Percentiles rank a stretch among this genome's conserved stretches.
phyloP scores from a whole-genome alignment of 2,113 vertebrate species.

The Amblyopsis rosae region DNA sequence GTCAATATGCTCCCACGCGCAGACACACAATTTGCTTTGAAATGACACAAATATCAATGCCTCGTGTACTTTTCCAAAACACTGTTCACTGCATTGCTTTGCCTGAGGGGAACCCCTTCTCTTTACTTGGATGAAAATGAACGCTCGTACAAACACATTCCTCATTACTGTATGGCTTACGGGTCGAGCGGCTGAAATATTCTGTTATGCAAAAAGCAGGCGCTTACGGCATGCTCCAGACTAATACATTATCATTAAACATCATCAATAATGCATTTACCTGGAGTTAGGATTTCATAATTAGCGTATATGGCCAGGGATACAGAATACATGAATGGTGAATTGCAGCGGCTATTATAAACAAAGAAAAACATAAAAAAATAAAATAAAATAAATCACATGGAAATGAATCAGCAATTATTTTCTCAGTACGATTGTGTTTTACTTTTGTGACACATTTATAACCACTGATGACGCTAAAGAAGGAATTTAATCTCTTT shows the following conservation, averaged over 20 bases:
- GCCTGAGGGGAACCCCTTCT: conserved; percentile 40
- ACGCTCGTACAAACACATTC: conserved; percentile 53
- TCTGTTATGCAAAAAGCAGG: conserved; percentile 44
- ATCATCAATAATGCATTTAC: conserved; percentile 75
- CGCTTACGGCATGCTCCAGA: conserved; percentile 57
- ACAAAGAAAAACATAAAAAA: neutral
- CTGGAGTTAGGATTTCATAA: conserved; percentile 58
- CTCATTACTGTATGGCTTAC: conserved; percentile 50
- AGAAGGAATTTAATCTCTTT: conserved; percentile 3
- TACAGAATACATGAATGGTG: conserved; percentile 42
- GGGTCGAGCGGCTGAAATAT: conserved; percentile 40
- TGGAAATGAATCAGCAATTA: neutral
- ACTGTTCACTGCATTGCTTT: conserved; percentile 18
- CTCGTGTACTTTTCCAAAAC: conserved; percentile 6
- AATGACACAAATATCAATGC: neutral
- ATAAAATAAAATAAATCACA: neutral
- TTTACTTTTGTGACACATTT: neutral
- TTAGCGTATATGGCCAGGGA: conserved; percentile 35
- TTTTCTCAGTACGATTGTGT: neutral
- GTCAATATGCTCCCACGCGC: neutral
- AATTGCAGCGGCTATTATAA: conserved; percentile 10
- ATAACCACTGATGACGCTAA: conserved; percentile 11
- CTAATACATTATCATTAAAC: conserved; percentile 67
- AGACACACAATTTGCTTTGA: neutral
- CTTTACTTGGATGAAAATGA: conserved; percentile 59